Conservation (phyloP, 2,113 vertebrate genomes). For the Excalfactoria chinensis region DNA sequence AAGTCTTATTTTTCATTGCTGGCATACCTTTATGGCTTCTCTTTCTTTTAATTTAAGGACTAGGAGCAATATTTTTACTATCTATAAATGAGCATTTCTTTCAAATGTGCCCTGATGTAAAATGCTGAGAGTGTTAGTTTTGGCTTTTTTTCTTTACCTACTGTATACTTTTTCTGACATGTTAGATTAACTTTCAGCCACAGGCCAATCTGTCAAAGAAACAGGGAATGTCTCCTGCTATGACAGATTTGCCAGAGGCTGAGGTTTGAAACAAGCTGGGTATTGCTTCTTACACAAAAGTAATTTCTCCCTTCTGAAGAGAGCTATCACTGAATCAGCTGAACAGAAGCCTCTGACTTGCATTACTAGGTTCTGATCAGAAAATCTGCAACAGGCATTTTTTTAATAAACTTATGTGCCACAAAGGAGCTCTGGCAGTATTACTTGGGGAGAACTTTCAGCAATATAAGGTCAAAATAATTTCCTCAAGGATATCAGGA, state of each 20-base stretch:
- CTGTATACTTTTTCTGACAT: slow-evolving; percentile 77
- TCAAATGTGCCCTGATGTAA: slow-evolving; percentile 40
- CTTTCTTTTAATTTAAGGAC: slow-evolving; percentile 54
- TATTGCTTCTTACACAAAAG: slow-evolving; percentile 80
- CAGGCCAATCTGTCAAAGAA: slow-evolving; percentile 83
- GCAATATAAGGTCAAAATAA: slow-evolving; percentile 73
- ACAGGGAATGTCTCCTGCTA: slow-evolving; percentile 80
- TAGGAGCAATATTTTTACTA: slow-evolving; percentile 16
- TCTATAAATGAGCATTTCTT: slow-evolving; percentile 26
- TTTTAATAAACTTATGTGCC: slow-evolving; percentile 72
- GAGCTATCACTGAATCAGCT: slow-evolving; percentile 74
- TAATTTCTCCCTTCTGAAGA: slow-evolving; percentile 77
- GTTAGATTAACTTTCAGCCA: slow-evolving; percentile 82
- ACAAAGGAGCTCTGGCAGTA: slow-evolving; percentile 60
- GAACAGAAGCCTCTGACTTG: slow-evolving; percentile 69
- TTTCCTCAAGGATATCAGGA: slow-evolving; percentile 68
- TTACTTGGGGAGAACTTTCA: slow-evolving; percentile 49
- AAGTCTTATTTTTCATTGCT: slow-evolving; percentile 27
- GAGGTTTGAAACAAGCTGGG: slow-evolving; percentile 78
- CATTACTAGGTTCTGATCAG: slow-evolving; percentile 69
- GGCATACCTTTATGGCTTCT: slow-evolving; percentile 4
- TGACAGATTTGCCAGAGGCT: slow-evolving; percentile 83
- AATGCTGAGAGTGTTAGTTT: slow-evolving; percentile 51
- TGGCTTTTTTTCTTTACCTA: slow-evolving; percentile 54
- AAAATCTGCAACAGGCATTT: slow-evolving; percentile 69